Evolutionary conservation across 2,797 vertebrate species (phyloP), one percentile per base, ranked within the genome.

Genomic region (Esox masquinongy): DNA sequence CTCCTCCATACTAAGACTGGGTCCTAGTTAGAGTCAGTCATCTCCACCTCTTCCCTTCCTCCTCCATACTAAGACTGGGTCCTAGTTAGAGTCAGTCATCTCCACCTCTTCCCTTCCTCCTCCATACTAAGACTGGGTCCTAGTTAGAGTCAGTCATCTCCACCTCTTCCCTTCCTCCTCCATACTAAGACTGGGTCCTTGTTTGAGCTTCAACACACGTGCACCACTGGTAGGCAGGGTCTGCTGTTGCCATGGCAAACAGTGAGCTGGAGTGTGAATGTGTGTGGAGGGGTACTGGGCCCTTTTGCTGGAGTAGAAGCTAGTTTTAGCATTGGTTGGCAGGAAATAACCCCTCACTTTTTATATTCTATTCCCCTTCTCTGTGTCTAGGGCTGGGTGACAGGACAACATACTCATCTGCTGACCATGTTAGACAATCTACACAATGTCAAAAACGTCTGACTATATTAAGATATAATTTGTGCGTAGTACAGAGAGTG

Each of bases 231-330:
- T 91, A 94, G 93, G 91, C 88, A 78, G 85, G 90, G 88, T 90
- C 89, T 86, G 91, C 89, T 88, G 93, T 93, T 94, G 91, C 93
- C 92, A 94, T 93, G 92, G 92, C 85, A 89, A 90, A 91, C 76
- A 56, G 47, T 49, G 22, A 68, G 16, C 29, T 14, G 51, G 43
- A 67, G 68, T n/a, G 26, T 72, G 17, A 78, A 77, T 72, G 56
- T 77, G 77, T 73, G 22, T 67, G 72, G 82, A 12, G 43, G 17
- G 74, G 31, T 36, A 15, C 84, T 31, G 24, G 49, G 70, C 29
- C 29, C 29, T 29, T 29, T 72, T 4, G 8, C 49, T 31, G 26
- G 7, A 43, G 24, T 39, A 29, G 66, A 69, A 61, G 8, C 50
- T 61, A 1, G 59, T 67, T 61, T 19, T 34, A 29, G 26, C 29